Conservation (phyloP, 2,888 invertebrate genomes). For the Notodonta ziczac region DNA sequence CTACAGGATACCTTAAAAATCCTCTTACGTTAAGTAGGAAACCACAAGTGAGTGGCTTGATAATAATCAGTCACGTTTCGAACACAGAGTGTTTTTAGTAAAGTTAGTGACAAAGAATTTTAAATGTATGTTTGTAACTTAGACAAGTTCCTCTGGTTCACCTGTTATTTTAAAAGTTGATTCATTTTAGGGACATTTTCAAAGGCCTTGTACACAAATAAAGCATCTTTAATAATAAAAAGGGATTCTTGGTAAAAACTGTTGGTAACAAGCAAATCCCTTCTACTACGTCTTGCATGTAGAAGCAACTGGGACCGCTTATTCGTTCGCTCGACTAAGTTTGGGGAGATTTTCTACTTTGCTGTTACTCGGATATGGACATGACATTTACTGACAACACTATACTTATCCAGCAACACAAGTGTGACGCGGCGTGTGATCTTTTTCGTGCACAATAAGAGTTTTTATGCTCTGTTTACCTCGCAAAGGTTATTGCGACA, state of each 20-base stretch:
- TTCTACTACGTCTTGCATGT: not conserved
- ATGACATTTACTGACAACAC: constrained; percentile 23
- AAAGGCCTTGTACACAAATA: too few relatives aligned
- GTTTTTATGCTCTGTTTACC: constrained; percentile 50
- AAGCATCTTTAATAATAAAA: too few relatives aligned
- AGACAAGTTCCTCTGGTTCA: too few relatives aligned
- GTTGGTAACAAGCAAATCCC: constrained; percentile 4
- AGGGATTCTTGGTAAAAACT: too few relatives aligned
- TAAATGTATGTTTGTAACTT: too few relatives aligned
- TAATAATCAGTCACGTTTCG: not conserved
- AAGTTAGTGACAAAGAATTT: too few relatives aligned
- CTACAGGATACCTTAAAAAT: not conserved
- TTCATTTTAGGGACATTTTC: too few relatives aligned
- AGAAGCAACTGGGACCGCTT: too few relatives aligned
- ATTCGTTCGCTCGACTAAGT: too few relatives aligned
- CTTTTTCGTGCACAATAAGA: constrained; percentile 40
- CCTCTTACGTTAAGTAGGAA: not conserved
- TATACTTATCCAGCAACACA: constrained; percentile 15
- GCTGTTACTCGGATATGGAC: constrained; percentile 5
- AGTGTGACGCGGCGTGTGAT: constrained; percentile 28
- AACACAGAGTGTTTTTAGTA: not conserved
- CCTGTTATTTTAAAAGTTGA: too few relatives aligned
- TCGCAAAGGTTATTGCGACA: constrained; percentile 39
- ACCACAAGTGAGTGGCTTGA: not conserved
- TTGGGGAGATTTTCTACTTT: not conserved